Evolutionary conservation across 2,113 vertebrate species (phyloP).

Genomic region (Piprites chloris): DNA sequence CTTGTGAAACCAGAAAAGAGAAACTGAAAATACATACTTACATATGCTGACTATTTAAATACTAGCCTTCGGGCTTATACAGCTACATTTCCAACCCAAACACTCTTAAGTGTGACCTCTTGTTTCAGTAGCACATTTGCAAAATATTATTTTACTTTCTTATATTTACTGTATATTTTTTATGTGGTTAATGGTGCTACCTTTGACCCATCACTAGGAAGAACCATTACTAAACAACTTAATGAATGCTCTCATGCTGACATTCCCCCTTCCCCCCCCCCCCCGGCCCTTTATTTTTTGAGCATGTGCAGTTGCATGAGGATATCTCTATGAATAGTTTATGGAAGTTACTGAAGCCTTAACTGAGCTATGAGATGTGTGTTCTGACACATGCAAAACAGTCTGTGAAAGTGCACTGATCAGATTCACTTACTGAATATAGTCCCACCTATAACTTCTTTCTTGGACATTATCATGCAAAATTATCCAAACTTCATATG

Average conservation of each 20-base stretch:
- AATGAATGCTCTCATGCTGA: not conserved
- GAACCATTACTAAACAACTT: not conserved
- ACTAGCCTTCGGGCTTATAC: not conserved
- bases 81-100: not conserved
- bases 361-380: not conserved
- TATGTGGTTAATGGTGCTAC: not conserved
- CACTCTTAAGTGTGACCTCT: not conserved
- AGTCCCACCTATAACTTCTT: not conserved
- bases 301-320: not conserved
- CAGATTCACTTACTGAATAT: slow-evolving; percentile 16
- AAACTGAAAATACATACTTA: not conserved
- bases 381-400: slow-evolving; percentile 22
- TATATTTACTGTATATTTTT: not conserved
- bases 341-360: not conserved
- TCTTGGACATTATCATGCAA: slow-evolving; percentile 19
- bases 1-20: not conserved
- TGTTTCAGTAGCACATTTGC: not conserved
- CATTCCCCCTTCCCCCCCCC: not conserved
- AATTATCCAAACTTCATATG: slow-evolving; percentile 9
- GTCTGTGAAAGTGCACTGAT: slow-evolving; percentile 1
- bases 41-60: not conserved
- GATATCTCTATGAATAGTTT: not conserved
- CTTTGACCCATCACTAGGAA: not conserved
- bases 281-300: not conserved
- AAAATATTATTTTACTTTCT: not conserved